Evolutionary conservation across 2,113 vertebrate species (phyloP).

Genomic region (Girardinichthys multiradiatus): DNA sequence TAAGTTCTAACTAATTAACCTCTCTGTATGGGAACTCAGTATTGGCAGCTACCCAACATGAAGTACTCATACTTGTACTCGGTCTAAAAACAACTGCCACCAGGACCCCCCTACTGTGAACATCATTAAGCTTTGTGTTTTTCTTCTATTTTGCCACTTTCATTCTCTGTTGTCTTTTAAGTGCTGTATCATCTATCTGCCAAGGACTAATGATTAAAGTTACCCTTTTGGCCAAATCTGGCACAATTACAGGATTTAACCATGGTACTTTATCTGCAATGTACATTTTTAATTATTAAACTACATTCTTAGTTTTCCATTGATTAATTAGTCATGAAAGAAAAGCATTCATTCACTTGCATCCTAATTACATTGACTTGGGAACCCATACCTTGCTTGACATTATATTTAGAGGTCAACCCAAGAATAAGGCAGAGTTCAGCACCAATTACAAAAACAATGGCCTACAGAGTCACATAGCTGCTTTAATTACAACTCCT

Average conservation of each 20-base stretch:
- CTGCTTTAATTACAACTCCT: slow-evolving; percentile 61
- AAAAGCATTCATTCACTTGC: slow-evolving; percentile 52
- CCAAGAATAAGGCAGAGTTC: slow-evolving; percentile 41
- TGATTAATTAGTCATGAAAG: slow-evolving; percentile 49
- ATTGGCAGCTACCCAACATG: too few species aligned
- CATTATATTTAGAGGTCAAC: slow-evolving; percentile 24
- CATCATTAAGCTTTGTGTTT: too few species aligned
- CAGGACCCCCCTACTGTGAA: too few species aligned
- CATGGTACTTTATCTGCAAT: neutral
- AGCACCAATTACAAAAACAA: slow-evolving; percentile 66
- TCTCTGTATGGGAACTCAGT: too few species aligned
- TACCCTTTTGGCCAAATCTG: neutral
- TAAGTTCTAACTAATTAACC: too few species aligned
- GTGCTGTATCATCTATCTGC: too few species aligned
- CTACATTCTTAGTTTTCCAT: slow-evolving; percentile 5
- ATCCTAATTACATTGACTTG: slow-evolving; percentile 56
- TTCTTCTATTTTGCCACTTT: too few species aligned
- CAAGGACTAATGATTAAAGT: too few species aligned
- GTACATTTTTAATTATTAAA: neutral
- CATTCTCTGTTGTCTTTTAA: too few species aligned
- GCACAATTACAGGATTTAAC: neutral
- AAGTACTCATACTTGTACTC: too few species aligned
- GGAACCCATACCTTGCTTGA: slow-evolving; percentile 23
- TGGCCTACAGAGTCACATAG: slow-evolving; percentile 45
- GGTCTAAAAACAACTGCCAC: too few species aligned